Conservation (phyloP, 2,888 invertebrate genomes). For the Spilosoma lubricipeda region DNA sequence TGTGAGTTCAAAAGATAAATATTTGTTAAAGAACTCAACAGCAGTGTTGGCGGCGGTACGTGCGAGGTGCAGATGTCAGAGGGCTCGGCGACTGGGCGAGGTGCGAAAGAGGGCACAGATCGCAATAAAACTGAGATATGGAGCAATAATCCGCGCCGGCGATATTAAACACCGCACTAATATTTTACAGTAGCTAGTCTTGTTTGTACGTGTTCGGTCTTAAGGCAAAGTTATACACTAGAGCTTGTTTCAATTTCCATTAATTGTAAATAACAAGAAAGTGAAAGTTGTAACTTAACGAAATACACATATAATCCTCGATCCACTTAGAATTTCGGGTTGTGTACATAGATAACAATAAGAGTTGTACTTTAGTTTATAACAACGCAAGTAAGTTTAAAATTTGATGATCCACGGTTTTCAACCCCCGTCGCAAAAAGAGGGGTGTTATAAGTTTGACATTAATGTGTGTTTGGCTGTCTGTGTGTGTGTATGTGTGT, state of each 20-base stretch:
- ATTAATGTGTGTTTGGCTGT: no score
- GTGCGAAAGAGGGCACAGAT: constrained; percentile 15
- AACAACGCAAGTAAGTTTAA: background rate
- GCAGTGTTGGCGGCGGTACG: background rate
- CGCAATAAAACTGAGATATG: constrained; percentile 55
- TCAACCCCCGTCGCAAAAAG: no score
- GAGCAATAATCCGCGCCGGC: constrained; percentile 43
- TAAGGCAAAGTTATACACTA: background rate
- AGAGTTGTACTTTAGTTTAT: background rate
- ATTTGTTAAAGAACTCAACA: background rate
- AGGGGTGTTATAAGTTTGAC: no score
- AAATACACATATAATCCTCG: background rate
- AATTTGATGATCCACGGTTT: no score
- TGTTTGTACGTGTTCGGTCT: background rate
- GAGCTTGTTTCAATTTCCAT: background rate
- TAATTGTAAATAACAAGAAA: background rate
- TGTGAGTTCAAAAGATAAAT: background rate
- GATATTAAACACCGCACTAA: constrained; percentile 40
- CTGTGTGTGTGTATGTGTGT: no score
- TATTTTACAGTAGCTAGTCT: constrained; percentile 18
- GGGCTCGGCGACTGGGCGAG: background rate
- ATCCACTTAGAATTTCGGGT: background rate
- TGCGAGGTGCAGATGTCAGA: background rate
- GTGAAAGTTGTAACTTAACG: background rate
- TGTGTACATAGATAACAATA: background rate